Base-by-base conservation (phyloP, 2,797 vertebrate species). In the Petrocephalus schoutedeni region DNA sequence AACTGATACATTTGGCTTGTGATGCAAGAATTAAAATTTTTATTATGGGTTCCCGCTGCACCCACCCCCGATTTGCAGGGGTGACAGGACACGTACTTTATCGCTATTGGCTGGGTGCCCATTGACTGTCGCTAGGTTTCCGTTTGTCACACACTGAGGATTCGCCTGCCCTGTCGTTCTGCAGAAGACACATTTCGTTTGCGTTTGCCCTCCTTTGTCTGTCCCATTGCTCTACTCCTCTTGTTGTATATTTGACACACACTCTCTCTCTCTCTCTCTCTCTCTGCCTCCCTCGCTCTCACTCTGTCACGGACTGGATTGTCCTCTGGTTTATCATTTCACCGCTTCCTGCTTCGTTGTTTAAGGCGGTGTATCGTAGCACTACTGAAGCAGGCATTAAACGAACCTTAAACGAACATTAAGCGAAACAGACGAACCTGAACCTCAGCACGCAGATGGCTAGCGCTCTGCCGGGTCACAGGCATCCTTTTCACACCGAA, bases 391-490 rank as follows among this genome's bases (percentile, higher is more conserved):
- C 94, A 87, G 85, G 91, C 94, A 90, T 90, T 93, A 93, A 28
- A 28, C 28, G 28, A 28, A 28, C 28, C 28, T 28, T 28, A 28
- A 28, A 28, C 28, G 28, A 28, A 28, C 28, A 28, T 28, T 28
- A 28, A 28, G 28, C 28, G 28, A 28, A 28, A 91, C 88, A 86
- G 89, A 94, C 92, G 95, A 95, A 92, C 84, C 90, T 94, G 92
- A 92, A 94, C 93, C 94, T 86, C 93, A 93, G 90, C 93, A 92
- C 93, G 94, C 95, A 96, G 95, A 93, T 91, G 61, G 86, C 41
- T 89, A 87, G 90, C 87, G 64, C 88, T 95, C 94, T 95, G 87
- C 92, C 92, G 92, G 93, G 92, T 95, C 94, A 94, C 91, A 92
- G 86, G 87, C 91, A 93, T 92, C 87, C 92, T 92, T 96, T 94